Evolutionary conservation across 2,888 invertebrate species (phyloP), one percentile per base, ranked within the genome.

Genomic region (Phalera bucephala): DNA sequence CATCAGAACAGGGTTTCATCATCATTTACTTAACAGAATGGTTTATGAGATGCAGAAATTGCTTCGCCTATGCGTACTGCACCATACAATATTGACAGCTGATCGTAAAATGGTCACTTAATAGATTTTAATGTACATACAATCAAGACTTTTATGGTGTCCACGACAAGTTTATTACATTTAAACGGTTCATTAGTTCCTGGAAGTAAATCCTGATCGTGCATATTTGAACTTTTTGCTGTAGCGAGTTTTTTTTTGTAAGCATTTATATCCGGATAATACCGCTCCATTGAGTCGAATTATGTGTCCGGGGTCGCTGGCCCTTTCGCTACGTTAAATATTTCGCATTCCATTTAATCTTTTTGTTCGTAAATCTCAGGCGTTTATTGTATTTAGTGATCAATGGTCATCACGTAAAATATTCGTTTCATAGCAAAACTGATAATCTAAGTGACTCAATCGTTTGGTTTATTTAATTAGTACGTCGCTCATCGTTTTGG

Each of bases 271-370:
- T 52, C 59, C 60, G 61, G 55, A 51, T 62, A 21, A 53, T 39
- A 50, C 45, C 35, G 53, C 58, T 56, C 59, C 51, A 45, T 63
- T 63, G 53, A 44, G 52, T 33, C 39, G 41, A 52, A n/a, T n/a
- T n/a, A n/a, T 44, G 42, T 33, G 59, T 73, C 74, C 73, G 72
- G 54, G 76, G 73, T 75, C 73, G 48, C 42, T 64, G 69, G 48
- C 55, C 69, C 58, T 59, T 52, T 45, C 46, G 54, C 57, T 47
- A 44, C 45, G 45, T 41, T 30, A 15, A 26, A 14, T 11, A 19
- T 29, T 29, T 10, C 27, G 14, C 14, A 14, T n/a, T 27, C 14
- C 8, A 1, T 9, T 14, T n/a, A 27, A 14, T 25, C 14, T 7
- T n/a, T 26, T 26, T n/a, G 6, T 17, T 28, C 10, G 15, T 27